Evolutionary conservation across 2,888 invertebrate genomes (phyloP).

Genomic region (Rhamnusium bicolor): DNA sequence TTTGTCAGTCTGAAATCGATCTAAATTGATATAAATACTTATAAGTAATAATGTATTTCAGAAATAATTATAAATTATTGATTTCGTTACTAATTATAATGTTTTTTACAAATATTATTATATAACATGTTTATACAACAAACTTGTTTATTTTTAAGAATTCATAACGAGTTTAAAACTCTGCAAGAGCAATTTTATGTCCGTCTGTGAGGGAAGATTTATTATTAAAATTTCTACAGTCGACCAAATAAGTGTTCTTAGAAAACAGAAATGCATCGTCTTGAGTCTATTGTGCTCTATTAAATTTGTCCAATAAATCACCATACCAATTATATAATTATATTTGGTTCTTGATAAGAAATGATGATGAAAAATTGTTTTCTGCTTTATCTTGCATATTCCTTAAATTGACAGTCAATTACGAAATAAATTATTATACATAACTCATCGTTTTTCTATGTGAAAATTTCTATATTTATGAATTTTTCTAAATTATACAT

Average conservation of each 20-base stretch:
- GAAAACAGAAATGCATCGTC: neutral
- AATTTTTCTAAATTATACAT: too few species aligned
- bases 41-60: neutral
- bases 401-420: too few species aligned
- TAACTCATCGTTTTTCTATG: neutral
- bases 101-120: neutral
- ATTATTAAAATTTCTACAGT: constrained; percentile 17
- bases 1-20: too few species aligned
- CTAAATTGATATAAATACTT: too few species aligned
- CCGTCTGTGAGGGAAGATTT: constrained; percentile 22
- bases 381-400: neutral
- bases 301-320: constrained; percentile 17
- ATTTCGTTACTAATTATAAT: neutral
- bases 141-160: neutral
- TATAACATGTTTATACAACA: neutral
- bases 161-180: constrained; percentile 8
- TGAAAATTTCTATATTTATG: too few species aligned
- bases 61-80: neutral
- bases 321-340: constrained; percentile 8
- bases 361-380: neutral
- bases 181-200: constrained; percentile 18
- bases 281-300: constrained; percentile 2
- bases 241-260: neutral
- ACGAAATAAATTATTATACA: neutral
- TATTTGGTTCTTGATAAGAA: neutral